Conservation (phyloP, 2,797 vertebrate species). For the Dicrostonyx torquatus region DNA sequence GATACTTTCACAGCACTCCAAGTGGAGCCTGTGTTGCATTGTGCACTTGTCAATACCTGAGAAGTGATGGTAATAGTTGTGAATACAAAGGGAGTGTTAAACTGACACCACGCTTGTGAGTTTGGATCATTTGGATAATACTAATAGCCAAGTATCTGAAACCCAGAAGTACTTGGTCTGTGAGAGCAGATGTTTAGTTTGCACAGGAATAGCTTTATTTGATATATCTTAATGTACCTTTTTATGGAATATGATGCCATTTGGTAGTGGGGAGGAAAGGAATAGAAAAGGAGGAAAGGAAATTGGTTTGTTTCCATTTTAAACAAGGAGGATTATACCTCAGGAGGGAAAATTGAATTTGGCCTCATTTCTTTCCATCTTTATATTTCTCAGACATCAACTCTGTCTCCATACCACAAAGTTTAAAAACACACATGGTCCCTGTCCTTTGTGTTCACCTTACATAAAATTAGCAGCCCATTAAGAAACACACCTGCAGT, state of each 20-base stretch:
- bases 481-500: conserved; percentile 79
- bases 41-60: not conserved
- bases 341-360: conserved; percentile 60
- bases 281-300: not conserved
- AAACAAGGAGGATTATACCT: conserved; percentile 41
- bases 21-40: not conserved
- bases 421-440: conserved; percentile 77
- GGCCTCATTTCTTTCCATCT: conserved; percentile 53
- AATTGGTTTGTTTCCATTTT: conserved; percentile 60
- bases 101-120: not conserved
- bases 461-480: conserved; percentile 76
- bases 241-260: conserved; percentile 24
- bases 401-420: conserved; percentile 69
- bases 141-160: conserved; percentile 40
- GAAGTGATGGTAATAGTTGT: not conserved
- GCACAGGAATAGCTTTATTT: not conserved
- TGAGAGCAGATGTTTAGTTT: not conserved
- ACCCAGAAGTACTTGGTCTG: conserved; percentile 7
- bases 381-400: conserved; percentile 70
- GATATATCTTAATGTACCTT: conserved; percentile 27
- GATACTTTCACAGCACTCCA: conserved; percentile 20
- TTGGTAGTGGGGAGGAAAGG: not conserved
- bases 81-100: not conserved
- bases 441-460: conserved; percentile 76
- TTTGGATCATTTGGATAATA: not conserved